These are phyloP conservation scores for Malthinus seriepunctatus DNA, from an alignment of 2,888 invertebrate species.

Conservation along the genomic window DNA sequence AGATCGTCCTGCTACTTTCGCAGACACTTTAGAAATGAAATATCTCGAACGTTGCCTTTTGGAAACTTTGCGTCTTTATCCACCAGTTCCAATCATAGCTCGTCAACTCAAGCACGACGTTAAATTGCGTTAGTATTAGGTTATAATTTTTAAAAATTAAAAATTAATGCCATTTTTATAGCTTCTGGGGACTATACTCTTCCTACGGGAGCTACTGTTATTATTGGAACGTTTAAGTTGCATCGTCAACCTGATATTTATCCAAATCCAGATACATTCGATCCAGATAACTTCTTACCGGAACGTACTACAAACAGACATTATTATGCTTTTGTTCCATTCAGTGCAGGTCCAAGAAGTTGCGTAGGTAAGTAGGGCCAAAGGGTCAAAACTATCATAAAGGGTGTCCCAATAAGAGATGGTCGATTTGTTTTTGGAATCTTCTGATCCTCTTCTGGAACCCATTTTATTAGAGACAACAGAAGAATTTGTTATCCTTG, in stretches of 20 bases:
- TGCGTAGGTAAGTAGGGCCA: conserved; percentile 70
- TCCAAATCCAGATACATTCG: conserved; percentile 70
- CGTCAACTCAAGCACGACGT: conserved; percentile 71
- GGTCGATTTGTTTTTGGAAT: too few relatives aligned
- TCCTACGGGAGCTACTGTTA: conserved; percentile 74
- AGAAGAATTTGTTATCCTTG: too few relatives aligned
- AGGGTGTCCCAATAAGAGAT: too few relatives aligned
- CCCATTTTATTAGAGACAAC: too few relatives aligned
- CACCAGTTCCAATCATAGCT: conserved; percentile 79
- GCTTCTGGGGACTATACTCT: conserved; percentile 66
- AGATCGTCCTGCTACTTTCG: conserved; percentile 74
- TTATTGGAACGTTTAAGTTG: conserved; percentile 67
- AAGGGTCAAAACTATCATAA: too few relatives aligned
- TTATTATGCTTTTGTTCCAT: conserved; percentile 78
- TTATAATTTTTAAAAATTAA: background rate
- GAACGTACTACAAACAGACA: conserved; percentile 75
- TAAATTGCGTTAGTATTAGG: conserved; percentile 60
- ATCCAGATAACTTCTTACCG: conserved; percentile 80
- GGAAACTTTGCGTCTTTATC: conserved; percentile 77
- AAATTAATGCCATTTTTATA: conserved; percentile 41
- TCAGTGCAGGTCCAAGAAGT: conserved; percentile 79
- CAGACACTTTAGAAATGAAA: conserved; percentile 80
- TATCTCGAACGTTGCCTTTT: conserved; percentile 78
- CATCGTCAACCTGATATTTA: conserved; percentile 70
- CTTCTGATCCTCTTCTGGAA: too few relatives aligned